Evolutionary conservation across 1,140 invertebrate species (phyloP).

Genomic region (Panulirus ornatus): DNA sequence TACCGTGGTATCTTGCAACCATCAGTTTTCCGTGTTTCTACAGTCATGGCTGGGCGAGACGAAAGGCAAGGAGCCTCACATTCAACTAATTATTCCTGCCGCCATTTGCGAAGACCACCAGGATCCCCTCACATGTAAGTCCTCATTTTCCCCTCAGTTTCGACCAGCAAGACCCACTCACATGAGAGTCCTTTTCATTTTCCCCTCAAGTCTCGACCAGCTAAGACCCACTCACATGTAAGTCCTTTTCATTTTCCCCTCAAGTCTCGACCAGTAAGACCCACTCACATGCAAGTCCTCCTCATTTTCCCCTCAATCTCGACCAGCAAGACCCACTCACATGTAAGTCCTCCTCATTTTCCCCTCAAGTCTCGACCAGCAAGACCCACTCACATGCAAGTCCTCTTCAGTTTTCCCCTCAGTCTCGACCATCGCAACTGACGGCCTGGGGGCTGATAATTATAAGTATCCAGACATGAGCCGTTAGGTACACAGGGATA

Average conservation of each 20-base stretch:
- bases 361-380: too few relatives aligned
- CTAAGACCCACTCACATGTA: conserved; percentile 28
- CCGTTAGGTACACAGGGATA: too few relatives aligned
- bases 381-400: too few relatives aligned
- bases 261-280: background rate
- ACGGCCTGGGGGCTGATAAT: too few relatives aligned
- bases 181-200: too few relatives aligned
- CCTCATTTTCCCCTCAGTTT: background rate
- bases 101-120: background rate
- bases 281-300: conserved; percentile 42
- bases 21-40: background rate
- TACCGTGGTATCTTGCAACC: too few relatives aligned
- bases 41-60: conserved; percentile 59
- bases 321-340: conserved; percentile 22
- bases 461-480: too few relatives aligned
- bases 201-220: too few relatives aligned
- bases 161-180: background rate
- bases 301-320: background rate
- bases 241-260: background rate
- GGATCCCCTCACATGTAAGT: conserved; percentile 42
- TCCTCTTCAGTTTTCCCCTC: too few relatives aligned
- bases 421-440: too few relatives aligned
- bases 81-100: conserved; percentile 47
- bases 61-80: conserved; percentile 45
- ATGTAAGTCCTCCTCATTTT: conserved; percentile 22